Base-by-base conservation (phyloP, 35 echinoderm and acorn worm species). In the Diadema setosum region DNA sequence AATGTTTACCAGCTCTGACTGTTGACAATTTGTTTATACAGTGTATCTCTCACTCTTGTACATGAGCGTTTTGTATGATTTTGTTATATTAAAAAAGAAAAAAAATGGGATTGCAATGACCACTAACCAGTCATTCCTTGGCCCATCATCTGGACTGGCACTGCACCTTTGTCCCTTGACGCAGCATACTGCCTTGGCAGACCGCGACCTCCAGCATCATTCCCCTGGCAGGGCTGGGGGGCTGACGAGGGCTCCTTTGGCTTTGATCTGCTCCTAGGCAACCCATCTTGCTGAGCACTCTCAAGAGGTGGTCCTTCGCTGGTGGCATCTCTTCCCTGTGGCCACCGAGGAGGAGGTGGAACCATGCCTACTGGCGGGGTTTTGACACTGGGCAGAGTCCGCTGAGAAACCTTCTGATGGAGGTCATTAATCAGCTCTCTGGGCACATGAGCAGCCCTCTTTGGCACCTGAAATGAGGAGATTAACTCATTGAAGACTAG, bases 361-460 rank as follows among this genome's bases (percentile, higher is more conserved):
- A 41, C 24, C 73, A 42, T 3, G 17, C 44, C 73, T 24, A 41
- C 44, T 26, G 73, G 73, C 44, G 39, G 39, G 15, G 24, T 21
- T n/a, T 21, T 39, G n/a, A n/a, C 37, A 21, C 20, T 44, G 14
- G 40, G 2, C 35, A 78, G 39, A 24, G 34, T 36, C 20, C 39
- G 18, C 40, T 78, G 73, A 44, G 73, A 3, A 21, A 78, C 73
- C 73, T 18, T 78, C 3, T 36, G 73, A 78, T 78, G 73, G 30
- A 78, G 73, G 37, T 78, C 73, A 39, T 78, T 78, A 21, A 78
- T 78, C 73, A 78, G 44, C 73, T 78, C 35, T 23, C 73, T 78
- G 3, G 73, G 73, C 11, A 78, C 73, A 44, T 78, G 37, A 41
- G 73, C 18, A 42, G 73, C 73, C 20, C 40, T 78, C 14, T n/a